Evolutionary conservation across 2,113 vertebrate species (phyloP).

Genomic region (Rhinogobius similis): DNA sequence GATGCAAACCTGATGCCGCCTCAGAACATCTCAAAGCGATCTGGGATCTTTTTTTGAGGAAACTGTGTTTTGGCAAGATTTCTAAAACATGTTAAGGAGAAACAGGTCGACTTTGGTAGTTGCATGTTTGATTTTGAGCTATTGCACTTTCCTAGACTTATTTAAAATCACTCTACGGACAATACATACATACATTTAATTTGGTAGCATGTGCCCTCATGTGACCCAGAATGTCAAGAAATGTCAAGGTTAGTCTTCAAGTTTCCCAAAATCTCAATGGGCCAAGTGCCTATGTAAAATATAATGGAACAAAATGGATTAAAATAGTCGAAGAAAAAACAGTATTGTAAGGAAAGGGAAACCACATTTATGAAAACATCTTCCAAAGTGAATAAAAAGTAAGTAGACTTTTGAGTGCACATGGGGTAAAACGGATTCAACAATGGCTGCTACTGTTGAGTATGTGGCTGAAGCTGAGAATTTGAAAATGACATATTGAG

Average conservation of each 20-base stretch:
- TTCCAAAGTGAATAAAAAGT: background rate
- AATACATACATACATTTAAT: background rate
- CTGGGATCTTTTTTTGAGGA: constrained; percentile 24
- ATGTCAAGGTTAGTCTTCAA: background rate
- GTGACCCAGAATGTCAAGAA: background rate
- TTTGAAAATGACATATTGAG: background rate
- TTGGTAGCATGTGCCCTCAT: background rate
- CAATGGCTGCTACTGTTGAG: constrained; percentile 6
- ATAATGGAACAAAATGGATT: constrained; percentile 4
- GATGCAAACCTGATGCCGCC: constrained; percentile 4
- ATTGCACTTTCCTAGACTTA: no score
- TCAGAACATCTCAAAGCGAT: constrained; percentile 9
- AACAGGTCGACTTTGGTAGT: background rate
- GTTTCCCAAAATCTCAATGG: background rate
- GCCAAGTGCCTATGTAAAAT: background rate
- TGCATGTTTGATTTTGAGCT: no score
- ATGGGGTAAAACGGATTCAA: background rate
- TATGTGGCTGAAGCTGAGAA: background rate
- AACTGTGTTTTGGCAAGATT: constrained; percentile 42
- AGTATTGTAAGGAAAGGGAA: constrained; percentile 3
- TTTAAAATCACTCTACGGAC: no score
- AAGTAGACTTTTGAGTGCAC: background rate
- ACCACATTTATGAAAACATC: constrained; percentile 1
- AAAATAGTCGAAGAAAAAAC: constrained; percentile 7
- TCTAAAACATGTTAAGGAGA: constrained; percentile 19